Conservation (phyloP, 2,888 invertebrate genomes). For the Drosophila paranaensis region DNA sequence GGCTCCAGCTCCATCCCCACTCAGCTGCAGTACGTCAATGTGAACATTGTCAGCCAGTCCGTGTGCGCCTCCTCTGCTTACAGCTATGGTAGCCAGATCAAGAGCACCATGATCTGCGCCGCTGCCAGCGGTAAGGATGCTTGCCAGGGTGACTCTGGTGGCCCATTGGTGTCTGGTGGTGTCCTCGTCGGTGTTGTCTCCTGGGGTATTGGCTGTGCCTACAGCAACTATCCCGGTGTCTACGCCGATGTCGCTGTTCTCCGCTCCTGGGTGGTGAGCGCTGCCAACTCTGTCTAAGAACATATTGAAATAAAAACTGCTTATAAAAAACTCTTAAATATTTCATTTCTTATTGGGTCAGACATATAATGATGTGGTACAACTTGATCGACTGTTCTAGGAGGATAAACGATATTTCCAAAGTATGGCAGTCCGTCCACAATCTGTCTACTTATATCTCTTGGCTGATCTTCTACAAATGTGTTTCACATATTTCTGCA, state of each 20-base stretch:
- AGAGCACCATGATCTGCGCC: constrained; percentile 68
- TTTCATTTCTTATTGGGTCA: too few relatives aligned
- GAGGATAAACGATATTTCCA: too few relatives aligned
- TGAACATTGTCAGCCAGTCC: constrained; percentile 82
- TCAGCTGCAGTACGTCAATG: constrained; percentile 85
- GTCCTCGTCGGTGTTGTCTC: constrained; percentile 74
- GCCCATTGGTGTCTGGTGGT: constrained; percentile 65
- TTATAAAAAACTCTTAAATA: too few relatives aligned
- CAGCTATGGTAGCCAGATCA: constrained; percentile 54
- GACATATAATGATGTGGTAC: too few relatives aligned
- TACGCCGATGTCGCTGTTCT: constrained; percentile 59
- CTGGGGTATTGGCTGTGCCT: constrained; percentile 75
- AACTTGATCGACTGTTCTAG: too few relatives aligned
- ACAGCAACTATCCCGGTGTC: constrained; percentile 62
- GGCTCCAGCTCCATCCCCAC: constrained; percentile 64
- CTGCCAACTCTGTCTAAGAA: constrained; percentile 33
- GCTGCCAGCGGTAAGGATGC: constrained; percentile 54
- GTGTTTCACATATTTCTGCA: too few relatives aligned
- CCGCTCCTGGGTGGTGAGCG: constrained; percentile 48
- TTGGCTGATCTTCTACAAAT: too few relatives aligned
- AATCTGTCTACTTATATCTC: too few relatives aligned
- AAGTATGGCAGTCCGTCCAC: too few relatives aligned
- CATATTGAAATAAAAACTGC: too few relatives aligned
- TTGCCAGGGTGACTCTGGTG: constrained; percentile 80
- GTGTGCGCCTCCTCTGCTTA: constrained; percentile 84